These are phyloP conservation scores for Pachypeltis micranthus DNA, from an alignment of 1,140 invertebrate species.

Conservation along the genomic window DNA sequence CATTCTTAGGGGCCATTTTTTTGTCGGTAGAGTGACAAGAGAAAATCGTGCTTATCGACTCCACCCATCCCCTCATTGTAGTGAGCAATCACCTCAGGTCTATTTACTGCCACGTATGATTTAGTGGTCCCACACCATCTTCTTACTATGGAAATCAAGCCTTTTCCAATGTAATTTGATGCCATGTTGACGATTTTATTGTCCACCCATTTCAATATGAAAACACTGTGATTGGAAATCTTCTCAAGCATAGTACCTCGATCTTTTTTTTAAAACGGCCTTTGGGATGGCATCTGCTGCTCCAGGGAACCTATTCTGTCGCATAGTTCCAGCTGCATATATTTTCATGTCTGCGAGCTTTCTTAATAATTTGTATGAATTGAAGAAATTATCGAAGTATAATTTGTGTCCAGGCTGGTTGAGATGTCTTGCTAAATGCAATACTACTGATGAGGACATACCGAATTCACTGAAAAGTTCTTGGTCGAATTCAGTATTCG, in stretches of 20 bases:
- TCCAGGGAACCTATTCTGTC: constrained; percentile 33
- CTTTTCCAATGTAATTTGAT: constrained; percentile 20
- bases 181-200: background rate
- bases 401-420: constrained; percentile 19
- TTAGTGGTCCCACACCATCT: constrained; percentile 27
- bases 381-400: constrained; percentile 30
- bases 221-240: too few relatives aligned
- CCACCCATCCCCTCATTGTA: constrained; percentile 35
- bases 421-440: background rate
- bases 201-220: background rate
- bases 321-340: constrained; percentile 32
- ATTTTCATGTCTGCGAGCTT: constrained; percentile 31
- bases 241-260: too few relatives aligned
- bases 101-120: constrained; percentile 11
- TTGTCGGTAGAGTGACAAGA: too few relatives aligned
- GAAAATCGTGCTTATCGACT: constrained; percentile 29
- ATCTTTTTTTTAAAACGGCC: too few relatives aligned
- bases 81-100: too few relatives aligned
- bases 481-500: constrained; percentile 18
- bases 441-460: constrained; percentile 9
- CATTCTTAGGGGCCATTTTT: too few relatives aligned
- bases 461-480: constrained; percentile 14
- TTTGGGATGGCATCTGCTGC: too few relatives aligned
- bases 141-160: constrained; percentile 31
- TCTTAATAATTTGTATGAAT: constrained; percentile 33